Percentiles rank a stretch among this genome's conserved stretches.
Conservation (phyloP, 2,888 invertebrate species). For the Drosophila formosana region DNA sequence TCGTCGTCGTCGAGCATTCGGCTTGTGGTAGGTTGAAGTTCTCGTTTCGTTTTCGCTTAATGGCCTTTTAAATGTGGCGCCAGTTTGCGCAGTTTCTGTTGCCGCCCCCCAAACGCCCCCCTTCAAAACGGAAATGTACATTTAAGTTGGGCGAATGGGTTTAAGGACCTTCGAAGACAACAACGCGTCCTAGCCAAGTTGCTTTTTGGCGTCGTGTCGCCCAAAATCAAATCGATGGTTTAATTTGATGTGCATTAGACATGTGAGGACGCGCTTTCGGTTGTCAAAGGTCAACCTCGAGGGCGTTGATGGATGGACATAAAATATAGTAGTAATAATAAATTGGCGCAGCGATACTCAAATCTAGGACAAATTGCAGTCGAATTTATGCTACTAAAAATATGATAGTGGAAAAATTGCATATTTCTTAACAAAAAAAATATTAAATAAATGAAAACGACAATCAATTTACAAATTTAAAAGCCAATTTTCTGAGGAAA, state of each 20-base stretch:
- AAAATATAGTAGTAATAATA: constrained; percentile 9
- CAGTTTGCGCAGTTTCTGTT: constrained; percentile 31
- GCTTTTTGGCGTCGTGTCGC: constrained; percentile 8
- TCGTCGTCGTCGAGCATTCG: constrained; percentile 20
- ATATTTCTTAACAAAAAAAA: too few relatives aligned
- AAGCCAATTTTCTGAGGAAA: too few relatives aligned
- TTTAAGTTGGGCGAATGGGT: constrained; percentile 49
- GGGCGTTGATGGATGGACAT: constrained; percentile 42
- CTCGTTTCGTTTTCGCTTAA: constrained; percentile 34
- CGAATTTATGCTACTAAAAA: background rate
- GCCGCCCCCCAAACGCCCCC: background rate
- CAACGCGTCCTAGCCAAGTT: constrained; percentile 22
- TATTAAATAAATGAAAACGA: too few relatives aligned
- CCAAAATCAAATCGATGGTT: constrained; percentile 45
- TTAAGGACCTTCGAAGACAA: constrained; percentile 55
- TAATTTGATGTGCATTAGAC: constrained; percentile 55
- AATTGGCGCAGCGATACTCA: constrained; percentile 9
- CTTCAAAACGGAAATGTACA: constrained; percentile 44
- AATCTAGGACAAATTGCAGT: constrained; percentile 9
- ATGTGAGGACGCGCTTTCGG: constrained; percentile 46
- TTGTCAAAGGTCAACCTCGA: constrained; percentile 67
- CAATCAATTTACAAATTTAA: too few relatives aligned
- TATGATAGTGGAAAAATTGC: too few relatives aligned
- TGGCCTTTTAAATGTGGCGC: constrained; percentile 59
- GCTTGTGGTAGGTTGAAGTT: constrained; percentile 52